Percentiles rank a stretch among this genome's conserved stretches.
These are phyloP conservation scores for Campylomormyrus tamandua DNA, from an alignment of 2,113 vertebrate species.

Conservation along the genomic window DNA sequence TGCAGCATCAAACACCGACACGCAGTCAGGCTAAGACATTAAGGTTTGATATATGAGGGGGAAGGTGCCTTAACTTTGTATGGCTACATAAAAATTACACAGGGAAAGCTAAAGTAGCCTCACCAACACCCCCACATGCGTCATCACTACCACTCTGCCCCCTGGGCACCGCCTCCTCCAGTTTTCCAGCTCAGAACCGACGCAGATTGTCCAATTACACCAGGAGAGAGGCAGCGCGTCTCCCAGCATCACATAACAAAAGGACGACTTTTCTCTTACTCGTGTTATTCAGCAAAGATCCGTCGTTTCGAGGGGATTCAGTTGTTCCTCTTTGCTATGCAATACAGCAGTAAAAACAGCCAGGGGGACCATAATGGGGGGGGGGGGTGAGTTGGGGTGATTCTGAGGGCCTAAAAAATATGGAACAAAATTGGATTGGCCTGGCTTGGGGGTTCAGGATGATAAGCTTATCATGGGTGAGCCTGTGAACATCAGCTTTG, in stretches of 20 bases:
- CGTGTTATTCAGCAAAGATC: not conserved
- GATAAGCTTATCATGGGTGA: not conserved
- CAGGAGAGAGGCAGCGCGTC: not conserved
- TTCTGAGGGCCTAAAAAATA: not conserved
- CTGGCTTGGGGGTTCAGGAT: not conserved
- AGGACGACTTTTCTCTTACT: not conserved
- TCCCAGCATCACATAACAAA: not conserved
- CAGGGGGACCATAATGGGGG: not conserved
- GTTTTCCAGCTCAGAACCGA: not conserved
- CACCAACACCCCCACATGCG: not conserved
- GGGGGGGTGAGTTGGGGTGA: not conserved
- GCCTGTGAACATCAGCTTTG: not conserved
- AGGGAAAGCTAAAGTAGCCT: not conserved
- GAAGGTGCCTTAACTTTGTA: not conserved
- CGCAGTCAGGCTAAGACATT: not conserved
- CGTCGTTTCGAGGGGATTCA: not conserved
- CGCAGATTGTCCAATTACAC: not conserved
- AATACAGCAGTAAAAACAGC: not conserved
- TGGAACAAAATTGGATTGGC: not conserved
- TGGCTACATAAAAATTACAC: not conserved
- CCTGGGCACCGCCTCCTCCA: not conserved
- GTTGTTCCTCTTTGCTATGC: not conserved
- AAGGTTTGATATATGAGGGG: not conserved
- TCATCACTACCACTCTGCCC: not conserved
- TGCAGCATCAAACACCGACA: not conserved